Evolutionary conservation across 1,140 invertebrate genomes (phyloP).

Genomic region (Mizuhopecten yessoensis): DNA sequence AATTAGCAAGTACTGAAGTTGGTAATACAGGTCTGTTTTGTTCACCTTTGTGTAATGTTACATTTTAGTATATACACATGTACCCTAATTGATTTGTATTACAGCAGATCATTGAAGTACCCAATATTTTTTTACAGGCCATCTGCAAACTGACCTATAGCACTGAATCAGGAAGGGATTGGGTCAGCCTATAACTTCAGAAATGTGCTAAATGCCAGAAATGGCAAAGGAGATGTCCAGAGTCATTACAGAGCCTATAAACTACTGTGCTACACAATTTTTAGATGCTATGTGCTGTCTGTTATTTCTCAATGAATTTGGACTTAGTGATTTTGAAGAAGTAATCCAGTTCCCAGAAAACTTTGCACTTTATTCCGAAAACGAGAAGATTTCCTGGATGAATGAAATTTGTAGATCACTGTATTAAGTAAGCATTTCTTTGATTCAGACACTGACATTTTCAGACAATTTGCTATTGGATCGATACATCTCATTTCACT

Average conservation of each 20-base stretch:
- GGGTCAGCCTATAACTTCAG: constrained; percentile 54
- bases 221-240: constrained; percentile 59
- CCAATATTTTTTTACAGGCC: constrained; percentile 59
- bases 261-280: constrained; percentile 53
- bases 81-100: no score
- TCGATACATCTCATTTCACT: no score
- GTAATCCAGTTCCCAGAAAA: constrained; percentile 53
- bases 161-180: constrained; percentile 45
- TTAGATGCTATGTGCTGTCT: constrained; percentile 47
- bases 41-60: no score
- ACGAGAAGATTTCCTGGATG: constrained; percentile 54
- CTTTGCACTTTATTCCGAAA: constrained; percentile 41
- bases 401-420: constrained; percentile 46
- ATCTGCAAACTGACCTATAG: constrained; percentile 56
- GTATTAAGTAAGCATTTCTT: constrained; percentile 58
- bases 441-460: constrained; percentile 54
- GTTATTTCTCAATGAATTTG: constrained; percentile 51
- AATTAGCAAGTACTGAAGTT: no score
- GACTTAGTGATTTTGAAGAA: not conserved
- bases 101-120: not conserved
- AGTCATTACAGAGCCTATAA: constrained; percentile 60
- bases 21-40: no score
- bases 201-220: constrained; percentile 57
- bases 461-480: not conserved
- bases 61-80: no score